Percentiles rank a stretch among this genome's conserved stretches.
Conservation (phyloP, 2,797 vertebrate species). For the Hemibagrus guttatus region DNA sequence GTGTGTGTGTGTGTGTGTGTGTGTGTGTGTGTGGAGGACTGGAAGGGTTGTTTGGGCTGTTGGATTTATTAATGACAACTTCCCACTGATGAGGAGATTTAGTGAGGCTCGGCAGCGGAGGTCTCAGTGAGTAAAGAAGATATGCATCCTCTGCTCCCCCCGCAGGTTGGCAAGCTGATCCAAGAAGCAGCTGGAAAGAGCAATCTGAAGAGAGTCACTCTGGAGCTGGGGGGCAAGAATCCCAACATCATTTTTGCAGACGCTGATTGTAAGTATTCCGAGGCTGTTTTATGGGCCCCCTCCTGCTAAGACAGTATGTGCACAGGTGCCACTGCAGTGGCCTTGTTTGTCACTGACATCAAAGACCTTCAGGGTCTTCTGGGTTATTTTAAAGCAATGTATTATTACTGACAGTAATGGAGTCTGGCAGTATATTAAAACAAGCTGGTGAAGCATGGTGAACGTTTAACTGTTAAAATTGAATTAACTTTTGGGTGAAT, state of each 20-base stretch:
- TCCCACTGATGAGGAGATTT: constrained; percentile 68
- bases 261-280: constrained; percentile 90
- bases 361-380: constrained; percentile 37
- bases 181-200: constrained; percentile 98
- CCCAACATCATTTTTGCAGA: constrained; percentile 99
- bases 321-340: constrained; percentile 56
- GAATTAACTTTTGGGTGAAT: neutral
- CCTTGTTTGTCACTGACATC: constrained; percentile 45
- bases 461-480: neutral
- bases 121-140: constrained; percentile 35
- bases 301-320: constrained; percentile 52
- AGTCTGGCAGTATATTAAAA: constrained; percentile 4
- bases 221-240: constrained; percentile 98
- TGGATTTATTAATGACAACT: constrained; percentile 69
- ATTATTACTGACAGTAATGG: neutral
- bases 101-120: constrained; percentile 39
- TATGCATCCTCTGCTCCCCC: constrained; percentile 58
- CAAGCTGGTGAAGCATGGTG: neutral
- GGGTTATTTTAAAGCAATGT: constrained; percentile 40
- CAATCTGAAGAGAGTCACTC: constrained; percentile 97
- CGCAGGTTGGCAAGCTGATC: constrained; percentile 96
- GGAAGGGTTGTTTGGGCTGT: constrained; percentile 64
- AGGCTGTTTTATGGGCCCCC: constrained; percentile 56
- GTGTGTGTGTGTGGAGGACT: constrained; percentile 58
- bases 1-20: constrained; percentile 53